Conservation (phyloP, 2,797 vertebrate species). For the Chloroceryle amazona region DNA sequence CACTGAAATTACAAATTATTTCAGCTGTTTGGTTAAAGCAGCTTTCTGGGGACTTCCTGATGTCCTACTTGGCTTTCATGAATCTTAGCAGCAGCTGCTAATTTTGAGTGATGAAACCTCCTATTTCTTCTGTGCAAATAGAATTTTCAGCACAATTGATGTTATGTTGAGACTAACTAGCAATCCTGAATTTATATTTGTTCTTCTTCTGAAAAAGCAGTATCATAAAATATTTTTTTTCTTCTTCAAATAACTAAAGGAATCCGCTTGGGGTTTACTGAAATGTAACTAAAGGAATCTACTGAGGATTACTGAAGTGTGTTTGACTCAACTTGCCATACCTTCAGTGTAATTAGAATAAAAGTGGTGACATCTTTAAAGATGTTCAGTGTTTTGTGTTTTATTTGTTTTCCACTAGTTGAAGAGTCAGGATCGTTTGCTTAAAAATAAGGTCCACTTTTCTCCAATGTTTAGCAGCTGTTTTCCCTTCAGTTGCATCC, state of each 20-base stretch:
- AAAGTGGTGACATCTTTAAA: neutral
- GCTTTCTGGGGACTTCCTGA: neutral
- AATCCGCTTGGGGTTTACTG: neutral
- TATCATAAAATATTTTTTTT: neutral
- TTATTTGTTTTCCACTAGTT: conserved; percentile 17
- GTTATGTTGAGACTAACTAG: neutral
- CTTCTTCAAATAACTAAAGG: neutral
- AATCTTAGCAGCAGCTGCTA: neutral
- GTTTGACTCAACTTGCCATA: neutral
- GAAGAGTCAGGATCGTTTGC: neutral
- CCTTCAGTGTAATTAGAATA: neutral
- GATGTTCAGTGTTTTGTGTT: neutral
- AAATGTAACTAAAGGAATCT: neutral
- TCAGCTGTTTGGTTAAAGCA: neutral
- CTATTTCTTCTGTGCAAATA: neutral
- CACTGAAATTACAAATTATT: neutral
- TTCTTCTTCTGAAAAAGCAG: neutral
- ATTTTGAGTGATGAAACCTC: neutral
- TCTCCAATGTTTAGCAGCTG: neutral
- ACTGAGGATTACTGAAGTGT: neutral
- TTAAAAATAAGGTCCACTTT: neutral
- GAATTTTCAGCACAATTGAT: neutral
- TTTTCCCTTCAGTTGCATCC: neutral
- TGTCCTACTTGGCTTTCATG: neutral
- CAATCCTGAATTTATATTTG: neutral